These are phyloP conservation scores for Rhizoglyphus robini DNA, from an alignment of 1,140 invertebrate species.

Conservation along the genomic window DNA sequence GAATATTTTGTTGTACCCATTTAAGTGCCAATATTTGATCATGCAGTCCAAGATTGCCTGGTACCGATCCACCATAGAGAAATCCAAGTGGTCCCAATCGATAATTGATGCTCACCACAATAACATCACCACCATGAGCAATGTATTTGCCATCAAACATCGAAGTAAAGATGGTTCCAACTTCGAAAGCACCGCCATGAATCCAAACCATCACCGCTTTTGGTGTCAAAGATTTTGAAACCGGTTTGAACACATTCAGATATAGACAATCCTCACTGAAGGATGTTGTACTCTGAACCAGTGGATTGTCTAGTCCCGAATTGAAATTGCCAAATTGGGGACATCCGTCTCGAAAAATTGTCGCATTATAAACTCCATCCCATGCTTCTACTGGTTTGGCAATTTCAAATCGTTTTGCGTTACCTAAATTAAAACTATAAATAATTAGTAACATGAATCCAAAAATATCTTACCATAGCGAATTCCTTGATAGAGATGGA, in stretches of 20 bases:
- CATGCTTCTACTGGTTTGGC: not conserved
- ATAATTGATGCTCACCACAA: conserved; percentile 44
- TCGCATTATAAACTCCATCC: not conserved
- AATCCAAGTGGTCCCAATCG: conserved; percentile 26
- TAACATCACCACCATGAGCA: conserved; percentile 50
- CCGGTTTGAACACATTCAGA: conserved; percentile 32
- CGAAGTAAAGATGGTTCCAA: not conserved
- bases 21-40: conserved; percentile 4
- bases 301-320: not conserved
- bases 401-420: not conserved
- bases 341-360: not conserved
- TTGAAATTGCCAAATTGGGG: not conserved
- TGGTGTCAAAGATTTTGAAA: not conserved
- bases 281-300: not conserved
- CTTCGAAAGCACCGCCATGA: conserved; percentile 21
- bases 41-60: not conserved
- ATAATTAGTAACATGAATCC: too few relatives aligned
- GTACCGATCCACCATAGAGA: not conserved
- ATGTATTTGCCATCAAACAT: conserved; percentile 55
- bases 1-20: conserved; percentile 34
- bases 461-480: not conserved
- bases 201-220: conserved; percentile 22
- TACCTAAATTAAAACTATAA: too few relatives aligned
- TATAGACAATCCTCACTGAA: conserved; percentile 34
- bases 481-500: not conserved